Evolutionary conservation across 1,140 invertebrate genomes (phyloP), one percentile per base, ranked within the genome.

Genomic region (Cryptotermes secundus): DNA sequence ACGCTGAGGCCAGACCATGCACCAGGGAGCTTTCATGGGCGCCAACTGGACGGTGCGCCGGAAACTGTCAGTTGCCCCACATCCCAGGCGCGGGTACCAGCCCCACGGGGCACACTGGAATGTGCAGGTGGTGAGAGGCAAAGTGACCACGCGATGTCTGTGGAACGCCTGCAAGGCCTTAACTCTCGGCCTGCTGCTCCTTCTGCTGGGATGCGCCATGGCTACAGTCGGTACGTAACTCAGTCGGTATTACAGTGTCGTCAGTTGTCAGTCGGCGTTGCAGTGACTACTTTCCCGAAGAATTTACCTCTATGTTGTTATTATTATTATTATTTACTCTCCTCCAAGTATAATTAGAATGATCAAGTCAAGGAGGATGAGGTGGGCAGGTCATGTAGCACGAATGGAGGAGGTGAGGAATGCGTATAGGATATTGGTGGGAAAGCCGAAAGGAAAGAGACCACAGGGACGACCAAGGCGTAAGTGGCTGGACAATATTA

Each of bases 161-260:
- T 97, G 96, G 96, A 96, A 97, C 88, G 96, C 96, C 36, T 97
- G 96, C 88, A 95, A 96, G 87, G 96, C 96, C 38, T 92, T 97
- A 14, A 95, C 95, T 85, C 91, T 96, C 85, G 96, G 96, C 34
- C 91, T 97, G 81, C 91, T 97, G 72, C 91, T 97, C 85, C 96
- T 97, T 93, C 90, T 96, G 84, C 92, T 97, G 59, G 96, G 96
- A 72, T 95, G 95, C 81, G 95, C 95, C 79, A 97, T 98, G 96
- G 96, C 96, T 36, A 96, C 95, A n/a, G 93, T 97, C 88, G 96
- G 96, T 96, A 91, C 91, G 90, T 72, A 72, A 9, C 26, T 26
- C 7, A 72, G 9, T n/a, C 6, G 1, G 6, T 31, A n/a, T 16
- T 1, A 1, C 22, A 59, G 24, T n/a, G n/a, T n/a, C n/a, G n/a